Percentiles rank a stretch among this genome's conserved stretches.
Conservation (phyloP, 1,140 invertebrate species). For the Planococcus citri region DNA sequence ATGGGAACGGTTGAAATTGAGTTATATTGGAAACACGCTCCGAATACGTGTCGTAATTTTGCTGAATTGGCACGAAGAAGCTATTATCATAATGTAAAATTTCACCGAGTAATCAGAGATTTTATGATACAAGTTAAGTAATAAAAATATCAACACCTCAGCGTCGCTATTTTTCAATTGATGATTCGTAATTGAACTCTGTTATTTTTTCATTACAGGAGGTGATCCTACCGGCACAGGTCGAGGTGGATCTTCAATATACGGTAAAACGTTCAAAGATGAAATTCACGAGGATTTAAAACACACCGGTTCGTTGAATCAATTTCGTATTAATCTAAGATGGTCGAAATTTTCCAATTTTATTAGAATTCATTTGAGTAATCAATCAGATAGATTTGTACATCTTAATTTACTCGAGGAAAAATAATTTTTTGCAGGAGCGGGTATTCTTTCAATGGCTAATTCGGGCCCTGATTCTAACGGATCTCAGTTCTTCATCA, state of each 20-base stretch:
- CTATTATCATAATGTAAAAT: slow-evolving; percentile 93
- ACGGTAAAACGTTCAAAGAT: slow-evolving; percentile 88
- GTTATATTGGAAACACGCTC: slow-evolving; percentile 96
- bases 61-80: slow-evolving; percentile 81
- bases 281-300: slow-evolving; percentile 91
- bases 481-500: slow-evolving; percentile 98
- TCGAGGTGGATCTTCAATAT: slow-evolving; percentile 90
- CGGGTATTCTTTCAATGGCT: slow-evolving; percentile 69
- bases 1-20: slow-evolving; percentile 89
- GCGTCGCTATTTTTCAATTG: neutral
- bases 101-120: slow-evolving; percentile 89
- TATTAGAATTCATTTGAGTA: slow-evolving; percentile 8
- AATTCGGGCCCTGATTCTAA: slow-evolving; percentile 94
- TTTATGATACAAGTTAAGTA: slow-evolving; percentile 87
- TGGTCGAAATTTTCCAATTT: neutral
- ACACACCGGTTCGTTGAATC: slow-evolving; percentile 60
- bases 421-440: slow-evolving; percentile 50
- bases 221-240: slow-evolving; percentile 91
- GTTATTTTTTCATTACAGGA: slow-evolving; percentile 33
- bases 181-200: neutral
- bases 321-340: slow-evolving; percentile 12
- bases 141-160: neutral
- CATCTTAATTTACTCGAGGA: no score
- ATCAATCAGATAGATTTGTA: no score
- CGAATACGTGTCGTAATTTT: slow-evolving; percentile 91